Evolutionary conservation across 2,888 invertebrate genomes (phyloP), one percentile per base, ranked within the genome.

Genomic region (Ennomos quercinarius): DNA sequence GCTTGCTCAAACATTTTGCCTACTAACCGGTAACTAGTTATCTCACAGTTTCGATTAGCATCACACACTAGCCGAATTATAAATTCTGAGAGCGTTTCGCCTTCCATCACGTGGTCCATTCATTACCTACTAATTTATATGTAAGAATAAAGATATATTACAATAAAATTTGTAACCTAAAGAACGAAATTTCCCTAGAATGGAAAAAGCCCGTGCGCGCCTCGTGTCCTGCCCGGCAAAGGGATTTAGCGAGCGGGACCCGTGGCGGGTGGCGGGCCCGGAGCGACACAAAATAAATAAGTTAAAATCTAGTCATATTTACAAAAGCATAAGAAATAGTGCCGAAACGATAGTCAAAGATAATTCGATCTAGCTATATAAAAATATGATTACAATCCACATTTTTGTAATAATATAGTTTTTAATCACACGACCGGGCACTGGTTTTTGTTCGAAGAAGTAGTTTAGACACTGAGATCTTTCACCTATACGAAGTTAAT

Each of bases 131-230:
- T 83, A 83, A 71, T 83, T 63, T 77, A 80, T 75, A 78, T 78
- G 81, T 81, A 84, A 82, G 79, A 77, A 80, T 84, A 86, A 83
- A 83, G 78, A 79, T 83, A 85, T 86, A 78, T 87, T 91, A 91
- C 91, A 91, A 90, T 92, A 91, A 89, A 91, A 90, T 92, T 90
- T 91, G 85, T 90, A 91, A 90, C 87, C 91, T 92, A 91, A 74
- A 86, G 86, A 91, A 91, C 89, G 84, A 88, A 89, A 87, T 90
- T 91, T 77, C 82, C 69, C 90, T 89, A 88, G 79, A 86, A 86
- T 88, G 86, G 84, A 86, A 87, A 84, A 68, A 73, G 68, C 68
- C 69, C 76, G 67, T 55, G 59, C 56, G 48, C 57, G 46, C 58
- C 58, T 60, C 66, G 37, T 5, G 37, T 10, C n/a, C 42, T 13